Percentiles rank a stretch among this genome's conserved stretches.
phyloP scores from a whole-genome alignment of 2,888 invertebrate genomes.

The Eupithecia insigniata region DNA sequence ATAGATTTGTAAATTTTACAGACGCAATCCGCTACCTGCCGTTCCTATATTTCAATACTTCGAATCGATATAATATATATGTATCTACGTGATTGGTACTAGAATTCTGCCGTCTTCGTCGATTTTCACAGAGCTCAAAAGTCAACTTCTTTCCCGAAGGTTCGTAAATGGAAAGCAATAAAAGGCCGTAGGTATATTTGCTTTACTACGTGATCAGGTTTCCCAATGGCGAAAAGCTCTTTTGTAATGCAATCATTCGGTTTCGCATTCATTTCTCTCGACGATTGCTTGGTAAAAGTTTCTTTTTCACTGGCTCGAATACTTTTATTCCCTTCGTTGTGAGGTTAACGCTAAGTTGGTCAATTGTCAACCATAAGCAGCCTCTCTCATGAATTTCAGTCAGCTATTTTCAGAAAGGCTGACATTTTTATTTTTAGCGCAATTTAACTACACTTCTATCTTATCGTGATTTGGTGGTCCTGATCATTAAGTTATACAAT shows the following conservation, averaged over 20 bases:
- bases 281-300: conserved; percentile 10
- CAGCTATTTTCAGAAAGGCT: conserved; percentile 36
- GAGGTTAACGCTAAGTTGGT: conserved; percentile 35
- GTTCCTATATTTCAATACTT: conserved; percentile 49
- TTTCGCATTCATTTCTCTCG: conserved; percentile 12
- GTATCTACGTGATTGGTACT: neutral
- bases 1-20: conserved; percentile 38
- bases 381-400: conserved; percentile 35
- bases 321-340: conserved; percentile 16
- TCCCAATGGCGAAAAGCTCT: conserved; percentile 13
- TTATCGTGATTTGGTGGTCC: neutral
- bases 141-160: neutral
- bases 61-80: conserved; percentile 39
- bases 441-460: neutral
- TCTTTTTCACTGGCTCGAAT: conserved; percentile 5
- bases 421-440: conserved; percentile 21
- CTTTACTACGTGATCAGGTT: conserved; percentile 24
- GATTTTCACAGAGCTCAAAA: neutral
- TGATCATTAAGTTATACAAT: neutral
- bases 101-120: neutral
- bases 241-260: neutral
- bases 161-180: conserved; percentile 11
- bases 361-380: conserved; percentile 36
- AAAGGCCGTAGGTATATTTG: conserved; percentile 11
- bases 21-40: conserved; percentile 37